Conservation (phyloP, 2,888 invertebrate genomes). For the Merodon equestris region DNA sequence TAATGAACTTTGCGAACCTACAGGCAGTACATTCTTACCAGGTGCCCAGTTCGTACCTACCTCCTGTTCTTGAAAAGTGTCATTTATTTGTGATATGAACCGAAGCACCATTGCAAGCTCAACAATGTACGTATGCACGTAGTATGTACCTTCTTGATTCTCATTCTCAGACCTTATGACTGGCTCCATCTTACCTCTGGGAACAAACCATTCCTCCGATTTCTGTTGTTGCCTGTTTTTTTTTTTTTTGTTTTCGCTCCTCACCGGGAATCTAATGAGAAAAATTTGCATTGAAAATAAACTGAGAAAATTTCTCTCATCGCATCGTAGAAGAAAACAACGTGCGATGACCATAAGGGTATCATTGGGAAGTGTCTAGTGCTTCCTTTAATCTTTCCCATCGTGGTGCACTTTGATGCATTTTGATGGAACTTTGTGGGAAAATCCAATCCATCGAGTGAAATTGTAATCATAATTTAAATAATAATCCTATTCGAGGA, state of each 20-base stretch:
- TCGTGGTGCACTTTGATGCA: background rate
- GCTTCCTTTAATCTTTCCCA: slow-evolving; percentile 33
- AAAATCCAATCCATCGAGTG: slow-evolving; percentile 49
- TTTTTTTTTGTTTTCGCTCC: too few relatives aligned
- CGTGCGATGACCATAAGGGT: background rate
- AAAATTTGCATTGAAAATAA: slow-evolving; percentile 48
- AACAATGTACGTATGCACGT: background rate
- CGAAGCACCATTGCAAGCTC: background rate
- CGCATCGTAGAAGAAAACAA: slow-evolving; percentile 13
- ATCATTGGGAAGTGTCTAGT: too few relatives aligned
- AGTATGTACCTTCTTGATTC: background rate
- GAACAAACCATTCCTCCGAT: background rate
- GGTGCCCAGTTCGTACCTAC: background rate
- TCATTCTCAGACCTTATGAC: background rate
- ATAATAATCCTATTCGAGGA: too few relatives aligned
- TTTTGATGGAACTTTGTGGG: slow-evolving; percentile 47
- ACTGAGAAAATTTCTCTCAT: slow-evolving; percentile 39
- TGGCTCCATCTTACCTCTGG: background rate
- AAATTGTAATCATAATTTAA: slow-evolving; percentile 47
- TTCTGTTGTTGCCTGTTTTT: slow-evolving; percentile 4
- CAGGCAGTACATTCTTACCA: background rate
- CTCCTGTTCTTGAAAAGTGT: background rate
- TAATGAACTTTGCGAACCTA: slow-evolving; percentile 8
- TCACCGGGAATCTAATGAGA: slow-evolving; percentile 1
- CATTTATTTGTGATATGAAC: slow-evolving; percentile 13